Conservation (phyloP, 1,140 invertebrate species). For the Macrosteles quadrilineatus region DNA sequence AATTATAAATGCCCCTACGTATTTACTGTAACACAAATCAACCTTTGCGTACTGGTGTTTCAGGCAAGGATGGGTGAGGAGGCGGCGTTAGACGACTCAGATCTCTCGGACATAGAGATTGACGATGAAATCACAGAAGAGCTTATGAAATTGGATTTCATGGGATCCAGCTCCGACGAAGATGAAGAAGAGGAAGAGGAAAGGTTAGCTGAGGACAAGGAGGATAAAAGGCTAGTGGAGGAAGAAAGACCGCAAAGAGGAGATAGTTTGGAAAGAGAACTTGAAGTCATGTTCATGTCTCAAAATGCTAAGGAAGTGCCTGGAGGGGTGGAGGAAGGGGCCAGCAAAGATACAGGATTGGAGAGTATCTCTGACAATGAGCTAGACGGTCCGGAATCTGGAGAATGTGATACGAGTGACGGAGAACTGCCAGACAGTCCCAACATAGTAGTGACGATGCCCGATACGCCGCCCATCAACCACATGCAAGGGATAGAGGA, state of each 20-base stretch:
- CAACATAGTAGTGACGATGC: background rate
- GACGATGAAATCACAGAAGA: background rate
- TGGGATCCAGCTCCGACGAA: background rate
- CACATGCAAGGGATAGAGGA: background rate
- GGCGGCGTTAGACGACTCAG: background rate
- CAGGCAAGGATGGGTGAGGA: conserved; percentile 8
- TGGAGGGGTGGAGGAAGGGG: background rate
- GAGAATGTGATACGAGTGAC: conserved; percentile 8
- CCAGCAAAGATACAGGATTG: background rate
- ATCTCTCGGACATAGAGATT: background rate
- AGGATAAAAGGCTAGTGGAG: background rate
- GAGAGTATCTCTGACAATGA: conserved; percentile 14
- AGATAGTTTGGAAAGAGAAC: conserved; percentile 1
- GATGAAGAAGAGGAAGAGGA: background rate
- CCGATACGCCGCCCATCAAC: background rate
- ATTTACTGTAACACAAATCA: too few relatives aligned
- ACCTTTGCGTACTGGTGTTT: too few relatives aligned
- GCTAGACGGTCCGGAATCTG: conserved; percentile 7
- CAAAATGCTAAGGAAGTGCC: background rate
- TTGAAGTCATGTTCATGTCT: background rate
- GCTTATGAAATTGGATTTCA: background rate
- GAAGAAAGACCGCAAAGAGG: background rate
- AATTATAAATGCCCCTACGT: too few relatives aligned
- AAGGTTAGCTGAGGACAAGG: background rate
- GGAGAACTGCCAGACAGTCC: conserved; percentile 13